A percentile compares a stretch with the other conserved stretches of the same genome.
Evolutionary conservation across 1,140 invertebrate genomes (phyloP).

Genomic region (Anagrus nilaparvatae): DNA sequence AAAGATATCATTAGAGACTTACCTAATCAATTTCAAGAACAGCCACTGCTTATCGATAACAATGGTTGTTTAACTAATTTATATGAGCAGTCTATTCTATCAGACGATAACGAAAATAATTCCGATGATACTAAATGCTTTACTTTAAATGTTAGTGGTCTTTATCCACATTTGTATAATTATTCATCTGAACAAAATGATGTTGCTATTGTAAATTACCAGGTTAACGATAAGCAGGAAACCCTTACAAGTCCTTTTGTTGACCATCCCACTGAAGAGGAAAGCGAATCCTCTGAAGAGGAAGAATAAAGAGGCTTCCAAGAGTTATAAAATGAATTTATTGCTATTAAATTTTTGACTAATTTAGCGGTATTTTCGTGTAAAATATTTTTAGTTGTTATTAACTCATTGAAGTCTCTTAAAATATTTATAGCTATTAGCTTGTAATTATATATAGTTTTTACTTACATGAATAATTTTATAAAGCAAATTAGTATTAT

Average conservation of each 20-base stretch:
- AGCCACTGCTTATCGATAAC: conserved; percentile 15
- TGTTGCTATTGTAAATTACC: conserved; percentile 36
- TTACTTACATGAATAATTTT: conserved; percentile 22
- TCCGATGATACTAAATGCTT: no score
- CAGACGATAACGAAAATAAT: no score
- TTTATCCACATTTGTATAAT: conserved; percentile 39
- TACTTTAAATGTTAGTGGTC: no score
- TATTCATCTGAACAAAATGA: conserved; percentile 28
- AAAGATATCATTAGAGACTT: conserved; percentile 15
- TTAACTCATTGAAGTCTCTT: conserved; percentile 19
- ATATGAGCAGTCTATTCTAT: not conserved
- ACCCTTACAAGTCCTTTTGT: conserved; percentile 30
- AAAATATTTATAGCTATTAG: conserved; percentile 42
- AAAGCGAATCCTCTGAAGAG: conserved; percentile 30
- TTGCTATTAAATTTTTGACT: conserved; percentile 3
- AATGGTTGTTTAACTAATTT: conserved; percentile 11
- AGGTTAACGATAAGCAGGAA: conserved; percentile 27
- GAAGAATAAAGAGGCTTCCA: conserved; percentile 13
- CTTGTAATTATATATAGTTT: conserved; percentile 38
- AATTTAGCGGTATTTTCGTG: conserved; percentile 4
- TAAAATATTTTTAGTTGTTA: conserved; percentile 2
- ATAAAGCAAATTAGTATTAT: conserved; percentile 24
- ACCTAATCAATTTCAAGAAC: conserved; percentile 11
- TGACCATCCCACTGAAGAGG: conserved; percentile 22
- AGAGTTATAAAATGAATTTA: conserved; percentile 13